Conservation (phyloP, 2,797 vertebrate genomes). For the Adelosebastes latens region DNA sequence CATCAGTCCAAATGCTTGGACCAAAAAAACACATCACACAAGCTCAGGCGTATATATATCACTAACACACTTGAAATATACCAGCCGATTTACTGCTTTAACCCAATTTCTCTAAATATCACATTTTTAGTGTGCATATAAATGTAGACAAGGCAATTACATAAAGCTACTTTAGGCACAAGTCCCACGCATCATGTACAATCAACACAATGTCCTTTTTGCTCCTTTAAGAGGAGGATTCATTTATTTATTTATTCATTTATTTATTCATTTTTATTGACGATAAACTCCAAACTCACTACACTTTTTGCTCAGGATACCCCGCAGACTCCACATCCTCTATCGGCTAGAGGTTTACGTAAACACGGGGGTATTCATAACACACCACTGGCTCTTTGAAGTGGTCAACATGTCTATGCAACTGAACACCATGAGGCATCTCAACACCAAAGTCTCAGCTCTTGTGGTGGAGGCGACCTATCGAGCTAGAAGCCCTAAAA, state of each 20-base stretch:
- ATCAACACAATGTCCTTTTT: background rate
- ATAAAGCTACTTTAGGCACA: background rate
- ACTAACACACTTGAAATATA: background rate
- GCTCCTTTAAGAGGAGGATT: background rate
- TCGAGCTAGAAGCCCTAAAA: constrained; percentile 62
- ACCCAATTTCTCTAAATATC: background rate
- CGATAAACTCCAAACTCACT: background rate
- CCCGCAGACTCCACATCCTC: constrained; percentile 23
- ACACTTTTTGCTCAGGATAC: constrained; percentile 1
- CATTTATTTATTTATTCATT: no score
- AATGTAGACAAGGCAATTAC: background rate
- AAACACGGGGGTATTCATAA: constrained; percentile 28
- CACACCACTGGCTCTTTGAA: constrained; percentile 34
- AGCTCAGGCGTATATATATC: background rate
- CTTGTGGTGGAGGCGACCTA: constrained; percentile 40
- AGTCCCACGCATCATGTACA: background rate
- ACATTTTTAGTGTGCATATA: background rate
- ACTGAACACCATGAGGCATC: constrained; percentile 22
- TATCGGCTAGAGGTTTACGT: constrained; percentile 24
- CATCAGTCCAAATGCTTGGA: background rate
- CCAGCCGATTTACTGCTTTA: background rate
- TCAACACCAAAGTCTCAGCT: constrained; percentile 47
- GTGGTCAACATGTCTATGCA: constrained; percentile 24
- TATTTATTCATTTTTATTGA: no score
- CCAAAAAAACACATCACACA: background rate